Base-by-base conservation (phyloP, 2,888 invertebrate species). In the Magallana nippona region DNA sequence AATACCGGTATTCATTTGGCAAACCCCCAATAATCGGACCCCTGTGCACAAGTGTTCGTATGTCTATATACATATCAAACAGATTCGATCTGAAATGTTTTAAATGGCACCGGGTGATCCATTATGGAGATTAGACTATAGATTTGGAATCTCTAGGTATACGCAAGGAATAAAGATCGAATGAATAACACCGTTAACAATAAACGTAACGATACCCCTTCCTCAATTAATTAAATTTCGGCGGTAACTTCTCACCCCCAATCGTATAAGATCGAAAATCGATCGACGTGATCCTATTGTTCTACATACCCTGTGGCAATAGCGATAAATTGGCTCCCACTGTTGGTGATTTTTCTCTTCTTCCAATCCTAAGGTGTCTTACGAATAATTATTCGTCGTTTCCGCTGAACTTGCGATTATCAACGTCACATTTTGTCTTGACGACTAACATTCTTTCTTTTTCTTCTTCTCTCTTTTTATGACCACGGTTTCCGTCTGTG, bases 31-130 rank as follows among this genome's bases (percentile, higher is more conserved):
- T 27, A 13, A 8, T 63, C 22, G 22, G 63, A 3, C 63, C 63
- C 63, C 22, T 44, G 22, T 63, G 22, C 15, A 63, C 63, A 63
- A 63, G 63, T 63, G 63, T 63, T 63, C 27, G 63, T 63, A 63
- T 63, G 27, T 27, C 22, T 63, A 60, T n/a, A 63, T 44, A 44
- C 44, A 44, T 44, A 19, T 63, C 63, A 63, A 63, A 63, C n/a
- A 63, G 19, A 22, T 22, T 63, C 63, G 63, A 63, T 22, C 63
- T 63, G 19, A 22, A 27, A 22, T 60, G 63, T 19, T 63, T 63
- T 63, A 63, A 63, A 63, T 63, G 63, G 63, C 19, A 63, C 19
- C 15, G 63, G 22, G 44, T 44, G 63, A 13, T 22, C 63, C 63
- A 22, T 22, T 27, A 27, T 63, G 22, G 17, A 19, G 63, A 63